Percentiles rank a stretch among this genome's conserved stretches.
phyloP scores from a whole-genome alignment of 1,140 invertebrate genomes.

The Tenebrio molitor region DNA sequence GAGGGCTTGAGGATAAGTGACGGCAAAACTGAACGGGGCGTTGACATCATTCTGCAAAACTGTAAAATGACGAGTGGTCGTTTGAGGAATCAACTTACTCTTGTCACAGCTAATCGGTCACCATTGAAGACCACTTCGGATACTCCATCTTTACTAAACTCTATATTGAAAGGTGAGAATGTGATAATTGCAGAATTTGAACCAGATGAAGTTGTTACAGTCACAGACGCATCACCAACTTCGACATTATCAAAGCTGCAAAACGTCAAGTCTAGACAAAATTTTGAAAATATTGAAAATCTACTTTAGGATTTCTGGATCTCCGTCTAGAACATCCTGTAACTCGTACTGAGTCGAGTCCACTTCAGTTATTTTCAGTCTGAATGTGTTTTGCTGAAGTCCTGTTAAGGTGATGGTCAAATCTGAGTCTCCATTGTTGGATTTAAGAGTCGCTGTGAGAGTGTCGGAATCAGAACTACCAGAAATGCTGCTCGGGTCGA shows the following conservation, averaged over 20 bases:
- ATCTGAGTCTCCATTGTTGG: neutral
- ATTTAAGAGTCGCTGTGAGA: neutral
- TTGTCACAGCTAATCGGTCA: too few relatives aligned
- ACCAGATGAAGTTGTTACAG: too few relatives aligned
- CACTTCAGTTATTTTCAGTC: neutral
- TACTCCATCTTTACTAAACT: constrained; percentile 52
- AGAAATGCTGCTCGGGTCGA: neutral
- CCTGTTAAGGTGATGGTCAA: neutral
- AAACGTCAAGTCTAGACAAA: too few relatives aligned
- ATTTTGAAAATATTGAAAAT: too few relatives aligned
- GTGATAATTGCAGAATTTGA: too few relatives aligned
- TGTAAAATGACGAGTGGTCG: too few relatives aligned
- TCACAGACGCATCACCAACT: too few relatives aligned
- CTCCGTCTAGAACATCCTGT: neutral
- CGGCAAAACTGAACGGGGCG: constrained; percentile 89
- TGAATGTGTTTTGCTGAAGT: neutral
- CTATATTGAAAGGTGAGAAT: constrained; percentile 50
- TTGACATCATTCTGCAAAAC: constrained; percentile 1
- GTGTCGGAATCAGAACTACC: neutral
- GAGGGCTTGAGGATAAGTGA: constrained; percentile 90
- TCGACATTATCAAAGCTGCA: too few relatives aligned
- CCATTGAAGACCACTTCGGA: constrained; percentile 51
- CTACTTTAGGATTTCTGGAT: neutral
- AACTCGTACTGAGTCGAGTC: neutral
- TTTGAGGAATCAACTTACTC: too few relatives aligned